A percentile compares a stretch with the other conserved stretches of the same genome.
These are phyloP conservation scores for Sturnira hondurensis DNA, from an alignment of 2,113 vertebrate species.

Conservation along the genomic window DNA sequence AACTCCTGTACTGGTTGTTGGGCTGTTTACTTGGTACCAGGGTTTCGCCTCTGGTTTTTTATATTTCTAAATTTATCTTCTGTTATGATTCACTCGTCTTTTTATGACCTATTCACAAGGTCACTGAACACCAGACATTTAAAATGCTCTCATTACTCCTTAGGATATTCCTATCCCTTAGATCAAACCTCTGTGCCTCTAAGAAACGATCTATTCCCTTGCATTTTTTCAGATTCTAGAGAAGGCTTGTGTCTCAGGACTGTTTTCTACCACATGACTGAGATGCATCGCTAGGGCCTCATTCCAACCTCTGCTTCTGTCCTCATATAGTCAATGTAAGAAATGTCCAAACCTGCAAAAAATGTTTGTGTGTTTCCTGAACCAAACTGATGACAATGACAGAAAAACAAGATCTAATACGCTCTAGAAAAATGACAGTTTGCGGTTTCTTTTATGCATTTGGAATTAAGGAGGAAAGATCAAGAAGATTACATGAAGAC, in stretches of 20 bases:
- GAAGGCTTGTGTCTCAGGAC: background rate
- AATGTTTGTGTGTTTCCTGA: background rate
- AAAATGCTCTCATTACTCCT: accelerated
- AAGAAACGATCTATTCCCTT: background rate
- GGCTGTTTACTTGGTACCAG: background rate
- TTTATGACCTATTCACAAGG: background rate
- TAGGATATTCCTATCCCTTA: background rate
- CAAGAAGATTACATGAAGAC: background rate
- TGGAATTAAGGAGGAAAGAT: background rate
- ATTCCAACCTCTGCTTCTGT: background rate
- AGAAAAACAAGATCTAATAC: background rate
- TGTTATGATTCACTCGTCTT: background rate
- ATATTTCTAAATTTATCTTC: background rate
- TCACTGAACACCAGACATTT: background rate
- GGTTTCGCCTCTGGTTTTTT: background rate
- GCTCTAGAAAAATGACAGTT: background rate
- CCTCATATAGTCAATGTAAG: background rate
- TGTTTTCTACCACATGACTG: background rate
- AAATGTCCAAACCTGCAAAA: background rate
- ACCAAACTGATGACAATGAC: background rate
- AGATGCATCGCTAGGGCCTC: background rate
- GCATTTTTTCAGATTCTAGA: background rate
- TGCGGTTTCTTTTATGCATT: background rate
- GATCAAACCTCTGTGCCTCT: background rate
- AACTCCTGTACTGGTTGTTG: background rate